These are phyloP conservation scores for Empidonax alnorum DNA, from an alignment of 2,113 vertebrate genomes.

Conservation along the genomic window DNA sequence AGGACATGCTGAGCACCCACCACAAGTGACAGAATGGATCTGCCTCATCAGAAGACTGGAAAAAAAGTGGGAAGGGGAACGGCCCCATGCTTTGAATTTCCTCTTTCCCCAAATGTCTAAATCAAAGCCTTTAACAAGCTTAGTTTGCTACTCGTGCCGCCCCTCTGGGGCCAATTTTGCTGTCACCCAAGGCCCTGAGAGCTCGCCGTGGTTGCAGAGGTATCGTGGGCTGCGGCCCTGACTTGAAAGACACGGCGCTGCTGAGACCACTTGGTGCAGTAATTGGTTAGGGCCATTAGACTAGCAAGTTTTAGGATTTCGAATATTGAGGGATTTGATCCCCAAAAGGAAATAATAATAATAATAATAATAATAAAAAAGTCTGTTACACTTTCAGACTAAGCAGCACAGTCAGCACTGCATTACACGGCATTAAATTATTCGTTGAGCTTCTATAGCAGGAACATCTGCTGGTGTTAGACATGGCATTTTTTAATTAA, in stretches of 20 bases:
- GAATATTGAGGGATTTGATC: not conserved
- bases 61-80: not conserved
- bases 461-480: constrained; percentile 66
- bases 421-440: not conserved
- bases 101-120: not conserved
- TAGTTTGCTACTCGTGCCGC: not conserved
- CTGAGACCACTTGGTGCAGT: not conserved
- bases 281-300: not conserved
- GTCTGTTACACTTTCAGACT: not conserved
- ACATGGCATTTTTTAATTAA: constrained; percentile 72
- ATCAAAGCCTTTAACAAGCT: not conserved
- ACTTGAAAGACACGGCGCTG: not conserved
- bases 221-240: accelerated
- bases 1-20: accelerated
- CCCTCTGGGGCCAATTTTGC: not conserved
- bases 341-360: constrained; percentile 6
- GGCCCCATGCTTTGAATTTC: not conserved
- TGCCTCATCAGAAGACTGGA: not conserved
- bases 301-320: not conserved
- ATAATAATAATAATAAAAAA: not conserved
- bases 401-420: constrained; percentile 31
- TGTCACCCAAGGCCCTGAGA: not conserved
- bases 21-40: accelerated
- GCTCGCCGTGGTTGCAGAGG: accelerated
- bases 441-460: not conserved